Percentiles rank a stretch among this genome's conserved stretches.
Conservation (phyloP, 2,888 invertebrate genomes). For the Helicoverpa assulta region DNA sequence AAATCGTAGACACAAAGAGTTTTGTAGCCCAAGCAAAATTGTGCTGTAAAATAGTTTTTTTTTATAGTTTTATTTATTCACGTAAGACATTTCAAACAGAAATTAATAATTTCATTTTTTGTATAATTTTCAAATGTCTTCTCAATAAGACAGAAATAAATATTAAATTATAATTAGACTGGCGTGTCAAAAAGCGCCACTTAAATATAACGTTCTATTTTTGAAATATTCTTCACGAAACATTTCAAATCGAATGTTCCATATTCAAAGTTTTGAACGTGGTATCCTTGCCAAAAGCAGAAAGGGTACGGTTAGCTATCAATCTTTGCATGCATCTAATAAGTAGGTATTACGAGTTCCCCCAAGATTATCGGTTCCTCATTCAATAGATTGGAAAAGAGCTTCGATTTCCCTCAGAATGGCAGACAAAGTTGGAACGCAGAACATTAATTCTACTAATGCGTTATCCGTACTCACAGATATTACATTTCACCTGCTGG, state of each 20-base stretch:
- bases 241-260: neutral
- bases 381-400: conserved; percentile 62
- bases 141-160: neutral
- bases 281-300: neutral
- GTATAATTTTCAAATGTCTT: neutral
- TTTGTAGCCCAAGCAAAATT: too few species aligned
- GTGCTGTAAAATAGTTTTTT: too few species aligned
- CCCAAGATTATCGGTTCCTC: conserved; percentile 60
- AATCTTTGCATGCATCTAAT: conserved; percentile 46
- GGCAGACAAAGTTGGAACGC: conserved; percentile 69
- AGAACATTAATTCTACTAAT: conserved; percentile 80
- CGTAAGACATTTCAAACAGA: neutral
- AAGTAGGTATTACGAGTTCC: conserved; percentile 52
- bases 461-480: conserved; percentile 67
- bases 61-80: too few species aligned
- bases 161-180: neutral
- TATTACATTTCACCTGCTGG: conserved; percentile 58
- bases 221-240: neutral
- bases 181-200: neutral
- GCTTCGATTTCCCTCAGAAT: conserved; percentile 66
- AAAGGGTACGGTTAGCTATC: conserved; percentile 9
- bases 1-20: too few species aligned
- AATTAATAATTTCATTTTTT: neutral
- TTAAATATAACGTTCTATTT: neutral
- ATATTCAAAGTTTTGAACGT: neutral